Evolutionary conservation across 64 coral and sea anemone species (phyloP).

Genomic region (Pachyseris speciosa): DNA sequence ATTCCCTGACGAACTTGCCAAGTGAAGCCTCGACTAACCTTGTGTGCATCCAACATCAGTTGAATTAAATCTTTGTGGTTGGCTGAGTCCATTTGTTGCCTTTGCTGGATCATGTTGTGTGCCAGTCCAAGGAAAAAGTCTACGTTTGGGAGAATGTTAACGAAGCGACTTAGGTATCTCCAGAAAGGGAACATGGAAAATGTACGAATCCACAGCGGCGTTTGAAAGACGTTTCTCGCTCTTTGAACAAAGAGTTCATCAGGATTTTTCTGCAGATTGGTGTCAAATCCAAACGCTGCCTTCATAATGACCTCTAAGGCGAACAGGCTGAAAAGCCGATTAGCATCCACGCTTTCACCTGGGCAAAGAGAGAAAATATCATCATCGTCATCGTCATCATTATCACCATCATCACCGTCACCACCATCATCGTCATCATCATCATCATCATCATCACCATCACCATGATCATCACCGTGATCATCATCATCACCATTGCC

Average conservation of each 20-base stretch:
- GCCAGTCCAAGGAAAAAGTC: constrained; percentile 48
- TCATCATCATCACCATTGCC: too few relatives aligned
- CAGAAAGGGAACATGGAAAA: constrained; percentile 74
- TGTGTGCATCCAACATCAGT: constrained; percentile 82
- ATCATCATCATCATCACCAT: too few relatives aligned
- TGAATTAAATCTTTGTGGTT: constrained; percentile 58
- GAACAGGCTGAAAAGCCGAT: constrained; percentile 57
- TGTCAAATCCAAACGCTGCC: constrained; percentile 66
- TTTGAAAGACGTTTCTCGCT: constrained; percentile 36
- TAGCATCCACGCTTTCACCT: constrained; percentile 70
- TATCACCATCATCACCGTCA: too few relatives aligned
- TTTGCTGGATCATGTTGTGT: constrained; percentile 41
- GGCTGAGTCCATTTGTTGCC: neutral
- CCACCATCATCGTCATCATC: too few relatives aligned
- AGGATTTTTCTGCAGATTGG: constrained; percentile 46
- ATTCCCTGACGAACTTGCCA: too few relatives aligned
- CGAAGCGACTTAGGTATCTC: neutral
- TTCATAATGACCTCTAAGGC: constrained; percentile 74
- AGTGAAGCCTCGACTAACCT: too few relatives aligned
- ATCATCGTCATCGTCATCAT: neutral
- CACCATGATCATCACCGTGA: too few relatives aligned
- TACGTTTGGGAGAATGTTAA: neutral
- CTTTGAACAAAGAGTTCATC: constrained; percentile 21
- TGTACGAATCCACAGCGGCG: constrained; percentile 6
- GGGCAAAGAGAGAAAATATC: neutral